phyloP scores from a whole-genome alignment of 2,888 invertebrate species.

The Ochropleura leucogaster region DNA sequence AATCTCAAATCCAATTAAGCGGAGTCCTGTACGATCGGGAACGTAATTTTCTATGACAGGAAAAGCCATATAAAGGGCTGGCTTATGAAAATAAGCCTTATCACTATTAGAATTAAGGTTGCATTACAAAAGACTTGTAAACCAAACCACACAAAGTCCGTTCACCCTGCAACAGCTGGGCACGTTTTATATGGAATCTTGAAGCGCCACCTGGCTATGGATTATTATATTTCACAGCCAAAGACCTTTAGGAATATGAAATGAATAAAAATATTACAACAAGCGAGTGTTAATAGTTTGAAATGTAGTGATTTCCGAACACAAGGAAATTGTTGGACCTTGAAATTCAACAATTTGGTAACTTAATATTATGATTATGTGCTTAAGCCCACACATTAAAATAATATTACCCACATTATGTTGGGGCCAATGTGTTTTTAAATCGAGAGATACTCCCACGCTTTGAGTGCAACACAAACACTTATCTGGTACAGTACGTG shows the following conservation, averaged over 20 bases:
- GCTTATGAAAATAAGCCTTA: constrained; percentile 58
- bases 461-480: constrained; percentile 26
- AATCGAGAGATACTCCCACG: constrained; percentile 62
- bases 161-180: constrained; percentile 60
- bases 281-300: constrained; percentile 17
- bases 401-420: constrained; percentile 36
- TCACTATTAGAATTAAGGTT: constrained; percentile 55
- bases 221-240: constrained; percentile 38
- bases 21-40: constrained; percentile 65
- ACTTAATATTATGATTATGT: constrained; percentile 47
- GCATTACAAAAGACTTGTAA: constrained; percentile 45
- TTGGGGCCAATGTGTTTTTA: constrained; percentile 37
- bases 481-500: constrained; percentile 37
- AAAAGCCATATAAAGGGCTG: constrained; percentile 67
- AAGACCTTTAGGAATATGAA: constrained; percentile 14
- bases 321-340: constrained; percentile 56
- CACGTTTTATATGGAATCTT: constrained; percentile 45
- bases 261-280: constrained; percentile 14
- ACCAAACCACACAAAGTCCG: constrained; percentile 43
- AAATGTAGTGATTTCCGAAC: constrained; percentile 28
- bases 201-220: constrained; percentile 28
- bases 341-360: constrained; percentile 58
- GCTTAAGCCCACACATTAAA: constrained; percentile 56
- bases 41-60: constrained; percentile 64
- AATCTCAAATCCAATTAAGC: constrained; percentile 74